phyloP scores from a whole-genome alignment of 2,888 invertebrate species.

The Cheilosia soror region DNA sequence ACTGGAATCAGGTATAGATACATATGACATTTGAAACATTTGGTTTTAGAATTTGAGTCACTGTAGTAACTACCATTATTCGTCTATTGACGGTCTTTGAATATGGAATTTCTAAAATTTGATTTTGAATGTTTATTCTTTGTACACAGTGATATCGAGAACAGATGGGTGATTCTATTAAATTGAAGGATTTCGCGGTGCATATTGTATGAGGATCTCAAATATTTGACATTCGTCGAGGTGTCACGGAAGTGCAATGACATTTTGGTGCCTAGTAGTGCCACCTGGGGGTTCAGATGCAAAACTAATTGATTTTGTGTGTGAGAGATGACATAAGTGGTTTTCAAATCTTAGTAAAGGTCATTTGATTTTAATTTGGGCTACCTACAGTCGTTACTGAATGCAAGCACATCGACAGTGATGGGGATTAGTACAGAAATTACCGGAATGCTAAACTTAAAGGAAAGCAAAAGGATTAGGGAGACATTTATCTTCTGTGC shows the following conservation, averaged over 20 bases:
- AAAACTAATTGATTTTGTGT: neutral
- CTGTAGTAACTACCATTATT: slow-evolving; percentile 48
- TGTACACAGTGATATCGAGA: slow-evolving; percentile 37
- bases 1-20: slow-evolving; percentile 27
- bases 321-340: no score
- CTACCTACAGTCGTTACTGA: no score
- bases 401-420: no score
- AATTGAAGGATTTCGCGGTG: slow-evolving; percentile 1
- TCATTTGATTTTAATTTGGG: no score
- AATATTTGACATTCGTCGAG: neutral
- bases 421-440: no score
- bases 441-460: no score
- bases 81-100: slow-evolving; percentile 13
- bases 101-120: slow-evolving; percentile 58
- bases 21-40: slow-evolving; percentile 55
- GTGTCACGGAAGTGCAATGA: neutral
- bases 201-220: neutral
- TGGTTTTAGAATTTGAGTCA: slow-evolving; percentile 54
- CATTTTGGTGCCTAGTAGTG: neutral
- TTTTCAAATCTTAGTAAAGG: no score
- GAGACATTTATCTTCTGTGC: no score
- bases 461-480: no score
- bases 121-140: slow-evolving; percentile 60
- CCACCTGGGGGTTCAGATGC: neutral
- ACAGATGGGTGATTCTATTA: slow-evolving; percentile 55